Evolutionary conservation across 2,888 invertebrate genomes (phyloP).

Genomic region (Folsomia candida): DNA sequence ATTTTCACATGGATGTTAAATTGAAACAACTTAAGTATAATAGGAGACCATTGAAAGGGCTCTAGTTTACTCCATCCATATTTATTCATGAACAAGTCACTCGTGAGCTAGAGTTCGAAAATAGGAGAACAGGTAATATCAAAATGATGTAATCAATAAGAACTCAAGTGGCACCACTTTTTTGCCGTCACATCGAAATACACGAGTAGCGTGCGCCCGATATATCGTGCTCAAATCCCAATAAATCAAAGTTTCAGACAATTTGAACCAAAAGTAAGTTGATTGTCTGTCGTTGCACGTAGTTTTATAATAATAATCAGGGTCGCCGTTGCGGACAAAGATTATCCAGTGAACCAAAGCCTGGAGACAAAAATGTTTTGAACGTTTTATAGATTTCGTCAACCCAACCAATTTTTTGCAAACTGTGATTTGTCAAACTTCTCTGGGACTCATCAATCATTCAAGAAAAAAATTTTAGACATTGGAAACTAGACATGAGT

Average conservation of each 20-base stretch:
- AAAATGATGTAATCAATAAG: too few relatives aligned
- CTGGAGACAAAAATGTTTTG: background rate
- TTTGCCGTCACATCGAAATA: too few relatives aligned
- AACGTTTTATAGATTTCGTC: background rate
- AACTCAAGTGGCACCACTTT: too few relatives aligned
- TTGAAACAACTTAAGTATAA: background rate
- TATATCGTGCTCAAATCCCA: background rate
- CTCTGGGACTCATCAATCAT: constrained; percentile 4
- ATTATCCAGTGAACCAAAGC: background rate
- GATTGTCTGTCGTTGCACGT: background rate
- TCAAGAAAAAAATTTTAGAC: background rate
- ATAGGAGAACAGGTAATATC: too few relatives aligned
- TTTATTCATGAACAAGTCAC: too few relatives aligned
- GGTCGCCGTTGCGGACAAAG: background rate
- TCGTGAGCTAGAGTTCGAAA: too few relatives aligned
- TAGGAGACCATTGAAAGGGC: too few relatives aligned
- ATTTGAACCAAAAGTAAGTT: background rate
- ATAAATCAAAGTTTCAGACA: background rate
- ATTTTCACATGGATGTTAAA: background rate
- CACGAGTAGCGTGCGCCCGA: too few relatives aligned
- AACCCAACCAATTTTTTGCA: too few relatives aligned
- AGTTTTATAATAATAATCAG: background rate
- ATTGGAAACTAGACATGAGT: too few relatives aligned
- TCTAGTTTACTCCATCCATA: too few relatives aligned
- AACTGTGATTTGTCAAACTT: constrained; percentile 2